Evolutionary conservation across 2,888 invertebrate genomes (phyloP), one percentile per base, ranked within the genome.

Genomic region (Microdon myrmicae): DNA sequence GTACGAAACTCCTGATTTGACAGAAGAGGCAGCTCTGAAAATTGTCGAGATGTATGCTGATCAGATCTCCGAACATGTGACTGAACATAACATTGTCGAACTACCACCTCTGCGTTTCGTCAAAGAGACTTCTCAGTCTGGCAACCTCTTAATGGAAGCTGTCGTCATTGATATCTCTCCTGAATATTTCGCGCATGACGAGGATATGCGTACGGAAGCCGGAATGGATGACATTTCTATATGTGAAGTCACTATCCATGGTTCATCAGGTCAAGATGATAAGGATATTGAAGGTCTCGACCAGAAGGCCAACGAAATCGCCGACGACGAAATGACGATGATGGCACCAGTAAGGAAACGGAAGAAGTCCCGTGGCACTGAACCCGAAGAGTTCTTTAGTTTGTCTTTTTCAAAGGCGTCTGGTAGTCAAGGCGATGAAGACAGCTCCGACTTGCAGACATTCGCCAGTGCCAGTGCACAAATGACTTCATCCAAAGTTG

Each of bases 31-130:
- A 81, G 94, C 94, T 0, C 82, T 93, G 20, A 90, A 94, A 81
- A 92, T 94, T 71, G 90, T 94, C 0, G 94, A 94, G 83, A 94
- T 94, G 92, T 94, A 94, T 73, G 94, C 94, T 0, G 93, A 94
- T 75, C 93, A 94, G 78, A 83, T 94, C 51, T 94, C 94, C 1
- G 94, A 94, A 80, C 90, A 94, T 74, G 88, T 94, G 39, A 81
- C 84, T 74, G 92, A 92, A 77, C 91, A 92, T 70, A 92, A 92
- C 75, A 85, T 93, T 2, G 88, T 93, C 1, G 94, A 94, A 75
- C 79, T 94, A 10, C 94, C 94, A 14, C 93, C 94, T 2, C 80
- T 94, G 71, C 83, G 94, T 61, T 94, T 94, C 77, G 88, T 91
- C 0, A 93, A 94, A 77, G 94, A 94, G 82, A 90, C 93, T 0